Evolutionary conservation across 2,113 vertebrate species (phyloP), one percentile per base, ranked within the genome.

Genomic region (Onychorhynchus coronatus): DNA sequence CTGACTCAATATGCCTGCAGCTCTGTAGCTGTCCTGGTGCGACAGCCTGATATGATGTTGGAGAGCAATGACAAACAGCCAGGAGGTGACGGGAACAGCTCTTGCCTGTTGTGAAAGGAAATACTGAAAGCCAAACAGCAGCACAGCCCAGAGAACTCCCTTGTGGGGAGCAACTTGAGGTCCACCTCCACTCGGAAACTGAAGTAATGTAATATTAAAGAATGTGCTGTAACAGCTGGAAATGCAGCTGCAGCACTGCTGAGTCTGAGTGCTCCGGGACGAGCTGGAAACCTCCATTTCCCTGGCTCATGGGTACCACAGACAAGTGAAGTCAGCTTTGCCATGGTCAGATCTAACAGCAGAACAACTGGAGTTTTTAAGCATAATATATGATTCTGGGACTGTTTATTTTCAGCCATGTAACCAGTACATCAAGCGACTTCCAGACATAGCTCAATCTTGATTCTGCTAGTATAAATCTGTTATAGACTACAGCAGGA

Each of bases 61-160:
- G 65, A 94, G 23, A 90, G 73, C 87, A 47, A n/a, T 5, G 56
- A 89, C 92, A 81, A 93, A 74, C 61, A 86, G 89, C 85, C 85
- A 84, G 63, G 65, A 89, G 85, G 85, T 88, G 77, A 86, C 5
- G 47, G 88, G 61, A 96, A 88, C 53, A 91, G 37, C 71, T 93
- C 74, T 44, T 89, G 78, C 46, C 59, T 73, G 44, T 66, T 78
- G 71, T 89, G 67, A 95, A 88, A 76, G 82, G 77, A 95, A 91
- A 95, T 23, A 42, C 77, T 61, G 41, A 85, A 72, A 70, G 71
- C 46, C 53, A 61, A 95, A 87, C 47, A 75, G 30, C 58, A 81
- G 53, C 56, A 17, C 22, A 76, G 52, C 56, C 49, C 71, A 33
- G 46, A 93, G 82, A 79, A 68, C 75, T 89, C 81, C 55, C 56